Evolutionary conservation across 1,140 invertebrate species (phyloP).

Genomic region (Pollicipes pollicipes): DNA sequence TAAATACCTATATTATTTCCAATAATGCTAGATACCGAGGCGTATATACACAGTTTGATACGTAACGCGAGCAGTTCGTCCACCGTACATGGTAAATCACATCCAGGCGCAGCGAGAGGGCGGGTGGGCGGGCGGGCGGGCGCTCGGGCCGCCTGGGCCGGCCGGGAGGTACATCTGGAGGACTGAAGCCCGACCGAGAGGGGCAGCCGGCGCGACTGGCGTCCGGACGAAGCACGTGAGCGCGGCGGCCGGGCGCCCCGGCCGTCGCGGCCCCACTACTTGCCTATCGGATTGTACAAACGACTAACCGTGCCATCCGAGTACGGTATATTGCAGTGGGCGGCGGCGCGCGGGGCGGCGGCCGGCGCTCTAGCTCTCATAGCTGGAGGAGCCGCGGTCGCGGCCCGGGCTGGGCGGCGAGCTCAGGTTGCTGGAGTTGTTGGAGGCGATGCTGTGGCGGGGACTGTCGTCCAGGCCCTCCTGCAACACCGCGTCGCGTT

Average conservation of each 20-base stretch:
- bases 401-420: slow-evolving; percentile 53
- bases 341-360: not conserved
- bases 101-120: not conserved
- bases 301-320: not conserved
- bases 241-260: too few relatives aligned
- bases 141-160: too few relatives aligned
- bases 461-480: slow-evolving; percentile 35
- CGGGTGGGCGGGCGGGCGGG: too few relatives aligned
- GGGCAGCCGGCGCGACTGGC: too few relatives aligned
- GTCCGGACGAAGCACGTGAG: too few relatives aligned
- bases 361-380: slow-evolving; percentile 20
- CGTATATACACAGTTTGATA: not conserved
- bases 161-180: too few relatives aligned
- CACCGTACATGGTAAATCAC: not conserved
- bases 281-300: slow-evolving; percentile 7
- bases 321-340: not conserved
- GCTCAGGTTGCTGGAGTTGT: slow-evolving; percentile 58
- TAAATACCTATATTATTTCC: not conserved
- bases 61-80: not conserved
- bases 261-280: not conserved
- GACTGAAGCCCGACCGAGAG: too few relatives aligned
- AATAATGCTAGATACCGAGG: not conserved
- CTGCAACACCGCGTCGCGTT: slow-evolving; percentile 18
- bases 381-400: slow-evolving; percentile 45
- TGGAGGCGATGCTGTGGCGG: slow-evolving; percentile 57